Evolutionary conservation across 2,113 vertebrate species (phyloP).

Genomic region (Phalacrocorax aristotelis): DNA sequence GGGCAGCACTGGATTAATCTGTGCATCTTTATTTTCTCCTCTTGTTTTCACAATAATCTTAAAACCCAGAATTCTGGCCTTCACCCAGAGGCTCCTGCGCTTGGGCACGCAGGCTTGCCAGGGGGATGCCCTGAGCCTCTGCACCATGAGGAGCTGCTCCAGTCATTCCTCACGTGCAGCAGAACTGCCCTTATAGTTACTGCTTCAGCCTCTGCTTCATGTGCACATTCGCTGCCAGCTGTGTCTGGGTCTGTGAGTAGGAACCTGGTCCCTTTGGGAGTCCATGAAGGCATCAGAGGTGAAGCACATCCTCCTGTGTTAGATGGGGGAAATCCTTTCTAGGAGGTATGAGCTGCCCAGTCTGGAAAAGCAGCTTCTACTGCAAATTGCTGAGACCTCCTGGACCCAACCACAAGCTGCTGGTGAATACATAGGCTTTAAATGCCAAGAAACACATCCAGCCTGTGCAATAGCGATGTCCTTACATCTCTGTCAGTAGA

Average conservation of each 20-base stretch:
- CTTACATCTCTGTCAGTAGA: background rate
- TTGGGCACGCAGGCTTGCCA: background rate
- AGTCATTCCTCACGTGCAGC: background rate
- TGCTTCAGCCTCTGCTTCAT: background rate
- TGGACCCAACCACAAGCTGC: background rate
- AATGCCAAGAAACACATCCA: background rate
- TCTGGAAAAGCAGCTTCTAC: background rate
- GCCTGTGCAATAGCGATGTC: background rate
- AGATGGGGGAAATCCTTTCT: background rate
- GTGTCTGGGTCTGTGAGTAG: background rate
- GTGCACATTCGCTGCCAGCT: background rate
- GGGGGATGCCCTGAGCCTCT: background rate
- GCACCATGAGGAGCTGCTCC: fast-evolving
- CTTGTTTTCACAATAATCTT: background rate
- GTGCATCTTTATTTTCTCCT: background rate
- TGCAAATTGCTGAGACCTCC: background rate
- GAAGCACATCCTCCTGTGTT: background rate
- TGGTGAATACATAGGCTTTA: background rate
- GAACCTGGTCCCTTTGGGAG: background rate
- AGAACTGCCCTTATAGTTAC: background rate
- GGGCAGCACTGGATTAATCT: background rate
- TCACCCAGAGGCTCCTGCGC: background rate
- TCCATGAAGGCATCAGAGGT: background rate
- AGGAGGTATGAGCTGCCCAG: background rate
- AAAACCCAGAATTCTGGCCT: background rate